Conservation (phyloP, 2,888 invertebrate species). For the Thalpophila matura region DNA sequence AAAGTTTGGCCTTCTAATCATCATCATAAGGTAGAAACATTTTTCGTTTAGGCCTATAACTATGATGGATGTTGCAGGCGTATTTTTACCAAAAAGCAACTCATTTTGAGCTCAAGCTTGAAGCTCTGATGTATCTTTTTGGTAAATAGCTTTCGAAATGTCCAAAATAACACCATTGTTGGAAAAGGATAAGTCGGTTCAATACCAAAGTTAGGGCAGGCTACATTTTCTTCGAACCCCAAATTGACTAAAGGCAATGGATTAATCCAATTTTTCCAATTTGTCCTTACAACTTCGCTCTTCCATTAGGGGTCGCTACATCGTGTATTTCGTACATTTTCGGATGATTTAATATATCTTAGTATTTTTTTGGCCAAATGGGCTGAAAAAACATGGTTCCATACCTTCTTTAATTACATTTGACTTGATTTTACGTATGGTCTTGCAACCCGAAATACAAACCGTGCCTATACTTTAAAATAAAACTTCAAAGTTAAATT, state of each 20-base stretch:
- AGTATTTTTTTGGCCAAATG: conserved; percentile 1
- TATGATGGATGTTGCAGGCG: neutral
- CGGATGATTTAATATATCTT: conserved; percentile 18
- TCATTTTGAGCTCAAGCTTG: neutral
- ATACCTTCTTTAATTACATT: neutral
- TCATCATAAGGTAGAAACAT: neutral
- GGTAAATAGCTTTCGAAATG: conserved; percentile 13
- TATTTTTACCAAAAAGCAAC: neutral
- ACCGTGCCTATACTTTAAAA: neutral
- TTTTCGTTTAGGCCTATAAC: neutral
- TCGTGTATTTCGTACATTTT: conserved; percentile 26
- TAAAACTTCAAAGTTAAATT: conserved; percentile 1
- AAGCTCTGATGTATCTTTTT: conserved; percentile 5
- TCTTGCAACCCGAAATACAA: neutral
- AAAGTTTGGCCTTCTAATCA: neutral
- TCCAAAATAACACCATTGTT: conserved; percentile 11
- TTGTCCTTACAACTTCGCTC: conserved; percentile 50
- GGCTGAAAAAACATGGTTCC: neutral
- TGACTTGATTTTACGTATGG: neutral
- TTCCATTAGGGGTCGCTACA: conserved; percentile 39
- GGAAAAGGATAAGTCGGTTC: conserved; percentile 30
- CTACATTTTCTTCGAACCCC: conserved; percentile 38
- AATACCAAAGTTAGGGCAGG: conserved; percentile 25
- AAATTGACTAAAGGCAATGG: conserved; percentile 42
- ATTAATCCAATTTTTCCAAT: conserved; percentile 57